These are phyloP conservation scores for Fistularia tabacaria DNA, from an alignment of 2,797 vertebrate species.

Conservation along the genomic window DNA sequence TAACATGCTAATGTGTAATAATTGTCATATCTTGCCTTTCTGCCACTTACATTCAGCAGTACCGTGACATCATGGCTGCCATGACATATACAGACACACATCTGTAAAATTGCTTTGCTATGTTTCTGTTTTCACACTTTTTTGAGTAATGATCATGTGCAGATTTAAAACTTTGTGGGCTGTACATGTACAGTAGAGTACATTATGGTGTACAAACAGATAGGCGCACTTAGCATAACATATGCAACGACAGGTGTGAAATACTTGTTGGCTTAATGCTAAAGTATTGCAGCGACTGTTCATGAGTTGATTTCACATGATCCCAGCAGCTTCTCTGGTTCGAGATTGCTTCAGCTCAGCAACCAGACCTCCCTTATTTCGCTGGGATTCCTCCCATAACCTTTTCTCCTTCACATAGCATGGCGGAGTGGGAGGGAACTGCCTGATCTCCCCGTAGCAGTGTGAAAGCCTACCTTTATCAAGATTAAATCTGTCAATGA, in stretches of 20 bases:
- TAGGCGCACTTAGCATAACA: neutral
- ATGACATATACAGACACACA: too few species aligned
- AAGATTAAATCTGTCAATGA: conserved; percentile 61
- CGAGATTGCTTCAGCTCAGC: conserved; percentile 24
- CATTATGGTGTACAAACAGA: too few species aligned
- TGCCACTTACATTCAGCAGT: too few species aligned
- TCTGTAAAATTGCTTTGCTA: too few species aligned
- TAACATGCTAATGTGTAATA: too few species aligned
- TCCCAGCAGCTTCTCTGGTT: conserved; percentile 17
- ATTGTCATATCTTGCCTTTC: too few species aligned
- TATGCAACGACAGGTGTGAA: conserved; percentile 12
- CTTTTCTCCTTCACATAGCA: conserved; percentile 51
- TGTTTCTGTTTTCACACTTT: too few species aligned
- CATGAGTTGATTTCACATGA: conserved; percentile 20
- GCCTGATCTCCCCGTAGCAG: conserved; percentile 33
- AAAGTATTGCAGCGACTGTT: conserved; percentile 14
- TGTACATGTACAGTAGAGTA: too few species aligned
- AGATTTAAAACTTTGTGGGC: too few species aligned
- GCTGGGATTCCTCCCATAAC: neutral
- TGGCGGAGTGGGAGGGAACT: conserved; percentile 29
- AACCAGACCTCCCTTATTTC: conserved; percentile 43
- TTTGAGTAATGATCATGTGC: too few species aligned
- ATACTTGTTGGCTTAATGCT: conserved; percentile 16
- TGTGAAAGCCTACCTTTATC: conserved; percentile 69
- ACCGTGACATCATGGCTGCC: too few species aligned